These are phyloP conservation scores for Campodea augens DNA, from an alignment of 1,140 invertebrate species.

Conservation along the genomic window DNA sequence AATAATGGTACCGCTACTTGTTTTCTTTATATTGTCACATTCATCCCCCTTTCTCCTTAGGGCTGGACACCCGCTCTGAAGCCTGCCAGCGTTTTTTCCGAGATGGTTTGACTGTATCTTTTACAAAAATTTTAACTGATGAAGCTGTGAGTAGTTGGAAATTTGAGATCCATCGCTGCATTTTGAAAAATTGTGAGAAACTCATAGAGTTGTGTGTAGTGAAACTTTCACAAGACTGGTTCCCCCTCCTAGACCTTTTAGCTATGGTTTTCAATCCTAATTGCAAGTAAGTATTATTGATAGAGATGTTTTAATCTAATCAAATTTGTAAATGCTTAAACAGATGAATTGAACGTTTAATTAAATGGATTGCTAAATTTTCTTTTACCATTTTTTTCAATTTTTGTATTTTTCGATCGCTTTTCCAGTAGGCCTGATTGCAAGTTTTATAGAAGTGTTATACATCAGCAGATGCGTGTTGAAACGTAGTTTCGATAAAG, in stretches of 20 bases:
- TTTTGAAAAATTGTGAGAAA: conserved; percentile 79
- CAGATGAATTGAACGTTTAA: too few species aligned
- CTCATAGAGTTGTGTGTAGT: conserved; percentile 78
- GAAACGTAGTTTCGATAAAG: too few species aligned
- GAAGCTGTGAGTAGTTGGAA: conserved; percentile 97
- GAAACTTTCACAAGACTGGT: conserved; percentile 82
- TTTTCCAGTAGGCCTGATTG: conserved; percentile 3
- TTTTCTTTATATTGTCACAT: too few species aligned
- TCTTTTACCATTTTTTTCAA: too few species aligned
- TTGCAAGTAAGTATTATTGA: conserved; percentile 50
- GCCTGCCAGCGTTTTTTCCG: conserved; percentile 87
- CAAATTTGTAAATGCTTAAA: too few species aligned
- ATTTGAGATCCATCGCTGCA: conserved; percentile 87
- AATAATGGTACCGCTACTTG: too few species aligned
- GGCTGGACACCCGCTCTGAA: conserved; percentile 70
- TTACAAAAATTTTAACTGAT: conserved; percentile 94
- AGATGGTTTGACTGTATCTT: conserved; percentile 83
- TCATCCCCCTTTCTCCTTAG: too few species aligned
- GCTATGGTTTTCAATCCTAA: conserved; percentile 84
- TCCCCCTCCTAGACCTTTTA: conserved; percentile 75
- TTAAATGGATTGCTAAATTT: too few species aligned
- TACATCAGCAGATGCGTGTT: too few species aligned
- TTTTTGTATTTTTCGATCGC: too few species aligned
- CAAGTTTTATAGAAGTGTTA: too few species aligned
- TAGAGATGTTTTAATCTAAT: conserved; percentile 8